Evolutionary conservation across 2,888 invertebrate genomes (phyloP).

Genomic region (Dinocampus coccinellae): DNA sequence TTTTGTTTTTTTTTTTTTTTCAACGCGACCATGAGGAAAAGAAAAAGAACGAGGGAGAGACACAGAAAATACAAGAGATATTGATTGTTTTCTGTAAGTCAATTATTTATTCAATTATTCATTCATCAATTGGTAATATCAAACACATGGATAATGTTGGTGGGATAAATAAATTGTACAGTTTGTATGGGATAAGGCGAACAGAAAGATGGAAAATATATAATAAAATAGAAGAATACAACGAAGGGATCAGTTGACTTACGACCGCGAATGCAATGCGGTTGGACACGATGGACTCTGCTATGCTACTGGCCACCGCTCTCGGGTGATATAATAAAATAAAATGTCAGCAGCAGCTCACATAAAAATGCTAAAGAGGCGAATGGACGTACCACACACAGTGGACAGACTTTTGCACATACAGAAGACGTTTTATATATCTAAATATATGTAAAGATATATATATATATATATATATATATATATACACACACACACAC

Average conservation of each 20-base stretch:
- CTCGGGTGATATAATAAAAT: conserved; percentile 63
- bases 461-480: neutral
- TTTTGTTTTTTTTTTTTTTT: no score
- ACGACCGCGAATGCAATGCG: conserved; percentile 39
- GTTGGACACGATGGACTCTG: conserved; percentile 52
- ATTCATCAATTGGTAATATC: no score
- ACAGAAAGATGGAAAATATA: conserved; percentile 15
- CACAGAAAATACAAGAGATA: no score
- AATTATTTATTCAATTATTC: no score
- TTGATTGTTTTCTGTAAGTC: no score
- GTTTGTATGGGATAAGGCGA: no score
- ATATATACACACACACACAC: neutral
- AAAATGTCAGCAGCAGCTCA: conserved; percentile 68
- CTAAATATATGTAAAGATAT: neutral
- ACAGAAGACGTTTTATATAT: neutral
- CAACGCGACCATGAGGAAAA: no score
- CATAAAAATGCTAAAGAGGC: conserved; percentile 69
- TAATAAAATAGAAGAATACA: conserved; percentile 4
- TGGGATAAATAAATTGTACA: no score
- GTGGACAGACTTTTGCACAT: neutral
- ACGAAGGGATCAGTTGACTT: conserved; percentile 35
- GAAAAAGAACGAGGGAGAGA: no score
- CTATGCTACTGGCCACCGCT: conserved; percentile 51
- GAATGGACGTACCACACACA: conserved; percentile 29
- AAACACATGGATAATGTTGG: no score